Percentiles rank a stretch among this genome's conserved stretches.
phyloP scores from a whole-genome alignment of 2,113 vertebrate genomes.

The Setophaga kirtlandii region DNA sequence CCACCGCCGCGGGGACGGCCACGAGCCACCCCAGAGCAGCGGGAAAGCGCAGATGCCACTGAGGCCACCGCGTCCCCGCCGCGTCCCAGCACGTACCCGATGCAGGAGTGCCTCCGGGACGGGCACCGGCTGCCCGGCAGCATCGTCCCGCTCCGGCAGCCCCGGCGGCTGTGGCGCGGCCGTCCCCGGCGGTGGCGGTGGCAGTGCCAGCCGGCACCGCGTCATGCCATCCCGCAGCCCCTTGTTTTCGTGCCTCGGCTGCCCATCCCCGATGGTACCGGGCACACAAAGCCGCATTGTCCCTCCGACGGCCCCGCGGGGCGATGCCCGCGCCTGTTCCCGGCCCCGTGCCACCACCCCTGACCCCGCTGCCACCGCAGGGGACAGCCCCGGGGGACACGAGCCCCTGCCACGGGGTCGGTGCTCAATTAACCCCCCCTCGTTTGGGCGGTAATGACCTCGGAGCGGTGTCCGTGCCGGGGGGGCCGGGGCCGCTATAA shows the following conservation, averaged over 20 bases:
- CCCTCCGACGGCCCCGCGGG: neutral
- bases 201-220: neutral
- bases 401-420: neutral
- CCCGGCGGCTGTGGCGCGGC: neutral
- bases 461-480: neutral
- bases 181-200: neutral
- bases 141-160: constrained; percentile 56
- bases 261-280: constrained; percentile 65
- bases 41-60: fast-evolving
- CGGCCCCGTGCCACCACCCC: neutral
- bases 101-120: constrained; percentile 81
- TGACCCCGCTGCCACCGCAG: neutral
- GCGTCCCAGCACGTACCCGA: constrained; percentile 71
- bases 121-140: constrained; percentile 71
- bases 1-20: neutral
- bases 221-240: neutral
- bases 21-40: neutral
- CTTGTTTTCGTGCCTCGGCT: constrained; percentile 19
- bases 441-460: neutral
- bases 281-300: constrained; percentile 61
- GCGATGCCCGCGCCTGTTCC: neutral
- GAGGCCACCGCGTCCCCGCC: neutral
- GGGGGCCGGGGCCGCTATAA: neutral
- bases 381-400: neutral
- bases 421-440: neutral